Percentiles rank a stretch among this genome's conserved stretches.
Conservation (phyloP, 2,797 vertebrate genomes). For the Cossypha niveicapilla region DNA sequence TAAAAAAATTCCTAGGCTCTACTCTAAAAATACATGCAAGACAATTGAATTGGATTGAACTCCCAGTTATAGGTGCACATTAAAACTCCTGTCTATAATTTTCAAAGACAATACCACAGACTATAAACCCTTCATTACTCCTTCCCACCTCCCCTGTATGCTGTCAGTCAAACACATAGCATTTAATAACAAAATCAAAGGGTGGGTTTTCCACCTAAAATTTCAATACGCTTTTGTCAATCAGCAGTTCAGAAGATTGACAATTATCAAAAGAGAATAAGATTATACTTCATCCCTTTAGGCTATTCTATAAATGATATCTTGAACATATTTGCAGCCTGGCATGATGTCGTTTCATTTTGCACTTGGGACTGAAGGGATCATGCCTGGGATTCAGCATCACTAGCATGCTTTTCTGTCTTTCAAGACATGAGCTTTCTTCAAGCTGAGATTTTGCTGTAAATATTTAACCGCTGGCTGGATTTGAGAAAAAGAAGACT, state of each 20-base stretch:
- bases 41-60: background rate
- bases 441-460: background rate
- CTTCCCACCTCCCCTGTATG: background rate
- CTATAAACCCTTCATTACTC: background rate
- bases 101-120: background rate
- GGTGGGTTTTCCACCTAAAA: background rate
- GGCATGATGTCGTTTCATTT: fast-evolving
- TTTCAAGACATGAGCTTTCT: background rate
- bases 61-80: background rate
- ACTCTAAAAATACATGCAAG: background rate
- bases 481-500: background rate
- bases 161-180: background rate
- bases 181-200: background rate
- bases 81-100: background rate
- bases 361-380: background rate
- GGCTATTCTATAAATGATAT: background rate
- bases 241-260: background rate
- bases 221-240: background rate
- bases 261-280: background rate
- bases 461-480: background rate
- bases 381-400: background rate
- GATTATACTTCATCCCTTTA: background rate
- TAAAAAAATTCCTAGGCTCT: background rate
- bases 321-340: background rate
- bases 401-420: background rate